phyloP scores from a whole-genome alignment of 2,888 invertebrate genomes.

The Perdita meconis region DNA sequence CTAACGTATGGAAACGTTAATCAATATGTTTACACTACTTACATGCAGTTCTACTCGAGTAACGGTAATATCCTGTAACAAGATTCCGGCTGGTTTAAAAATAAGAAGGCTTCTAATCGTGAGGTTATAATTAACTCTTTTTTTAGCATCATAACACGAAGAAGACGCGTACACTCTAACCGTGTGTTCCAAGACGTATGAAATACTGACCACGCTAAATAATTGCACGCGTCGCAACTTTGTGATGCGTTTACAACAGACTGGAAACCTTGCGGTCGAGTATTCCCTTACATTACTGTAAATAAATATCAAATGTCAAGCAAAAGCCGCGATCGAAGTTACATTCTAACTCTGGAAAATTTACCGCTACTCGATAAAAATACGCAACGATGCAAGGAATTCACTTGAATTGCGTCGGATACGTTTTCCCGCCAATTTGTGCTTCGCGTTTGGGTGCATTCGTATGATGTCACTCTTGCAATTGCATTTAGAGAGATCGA shows the following conservation, averaged over 20 bases:
- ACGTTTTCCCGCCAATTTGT: not conserved
- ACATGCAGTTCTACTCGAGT: conserved; percentile 43
- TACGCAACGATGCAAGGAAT: too few relatives aligned
- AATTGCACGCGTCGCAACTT: not conserved
- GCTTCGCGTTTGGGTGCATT: not conserved
- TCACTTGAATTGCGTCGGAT: not conserved
- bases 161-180: conserved; percentile 60
- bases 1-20: conserved; percentile 12
- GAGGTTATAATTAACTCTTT: conserved; percentile 76
- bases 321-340: not conserved
- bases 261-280: not conserved
- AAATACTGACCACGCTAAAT: conserved; percentile 69
- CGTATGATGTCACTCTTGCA: not conserved
- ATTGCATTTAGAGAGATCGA: not conserved
- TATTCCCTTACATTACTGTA: not conserved
- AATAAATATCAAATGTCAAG: not conserved
- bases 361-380: too few relatives aligned
- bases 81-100: conserved; percentile 59
- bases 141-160: conserved; percentile 71
- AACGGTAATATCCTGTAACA: conserved; percentile 39
- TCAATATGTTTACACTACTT: conserved; percentile 39
- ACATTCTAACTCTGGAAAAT: too few relatives aligned
- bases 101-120: conserved; percentile 69
- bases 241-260: conserved; percentile 20
- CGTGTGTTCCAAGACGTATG: conserved; percentile 68